A percentile compares a stretch with the other conserved stretches of the same genome.
phyloP scores from a whole-genome alignment of 2,797 vertebrate genomes.

The Catostomus latipinnis region DNA sequence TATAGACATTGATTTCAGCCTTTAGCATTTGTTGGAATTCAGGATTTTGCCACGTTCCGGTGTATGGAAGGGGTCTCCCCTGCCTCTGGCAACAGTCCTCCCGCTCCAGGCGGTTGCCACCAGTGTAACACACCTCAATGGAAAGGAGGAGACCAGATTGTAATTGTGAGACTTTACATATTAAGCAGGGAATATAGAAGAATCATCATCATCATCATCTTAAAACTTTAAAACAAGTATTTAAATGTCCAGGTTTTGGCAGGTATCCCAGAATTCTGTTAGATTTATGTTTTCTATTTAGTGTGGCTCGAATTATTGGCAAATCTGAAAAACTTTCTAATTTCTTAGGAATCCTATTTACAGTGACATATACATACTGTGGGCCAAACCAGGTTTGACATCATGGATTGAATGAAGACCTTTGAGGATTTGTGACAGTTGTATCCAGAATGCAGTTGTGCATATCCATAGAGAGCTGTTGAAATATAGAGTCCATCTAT shows the following conservation, averaged over 20 bases:
- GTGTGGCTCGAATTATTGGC: neutral
- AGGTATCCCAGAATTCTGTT: constrained; percentile 15
- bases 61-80: too few relatives aligned
- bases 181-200: neutral
- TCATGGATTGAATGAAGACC: too few relatives aligned
- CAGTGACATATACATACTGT: neutral
- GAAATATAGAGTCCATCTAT: too few relatives aligned
- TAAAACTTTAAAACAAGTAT: neutral
- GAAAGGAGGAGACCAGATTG: too few relatives aligned
- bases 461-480: too few relatives aligned
- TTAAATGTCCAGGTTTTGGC: constrained; percentile 8
- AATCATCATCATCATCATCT: neutral
- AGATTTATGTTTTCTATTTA: constrained; percentile 19
- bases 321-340: neutral
- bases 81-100: too few relatives aligned
- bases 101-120: too few relatives aligned
- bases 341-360: neutral
- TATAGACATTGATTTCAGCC: too few relatives aligned
- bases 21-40: too few relatives aligned
- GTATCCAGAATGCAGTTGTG: neutral
- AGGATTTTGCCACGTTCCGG: too few relatives aligned
- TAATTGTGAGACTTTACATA: too few relatives aligned
- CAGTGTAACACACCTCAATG: too few relatives aligned
- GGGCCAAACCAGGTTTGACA: neutral
- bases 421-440: neutral